Percentiles rank a stretch among this genome's conserved stretches.
Evolutionary conservation across 2,113 vertebrate genomes (phyloP).

Genomic region (Tiliqua scincoides): DNA sequence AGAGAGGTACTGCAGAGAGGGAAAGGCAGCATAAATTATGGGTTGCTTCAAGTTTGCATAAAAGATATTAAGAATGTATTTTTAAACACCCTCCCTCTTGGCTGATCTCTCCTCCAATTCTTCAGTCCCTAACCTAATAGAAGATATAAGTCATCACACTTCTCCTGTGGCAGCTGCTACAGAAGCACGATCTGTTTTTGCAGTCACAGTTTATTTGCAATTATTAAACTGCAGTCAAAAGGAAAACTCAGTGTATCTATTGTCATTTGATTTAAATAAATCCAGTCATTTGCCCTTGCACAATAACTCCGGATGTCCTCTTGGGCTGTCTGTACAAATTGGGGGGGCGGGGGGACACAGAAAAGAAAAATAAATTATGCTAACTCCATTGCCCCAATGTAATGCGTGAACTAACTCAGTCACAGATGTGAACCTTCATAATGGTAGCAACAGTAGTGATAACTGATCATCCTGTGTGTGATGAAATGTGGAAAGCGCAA

Average conservation of each 20-base stretch:
- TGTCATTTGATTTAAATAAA: background rate
- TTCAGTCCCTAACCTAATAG: background rate
- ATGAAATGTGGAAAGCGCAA: background rate
- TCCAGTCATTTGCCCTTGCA: background rate
- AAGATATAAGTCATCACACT: background rate
- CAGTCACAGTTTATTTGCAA: conserved; percentile 7
- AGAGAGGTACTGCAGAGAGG: background rate
- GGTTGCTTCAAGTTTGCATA: background rate
- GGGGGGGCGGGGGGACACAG: background rate
- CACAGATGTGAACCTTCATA: background rate
- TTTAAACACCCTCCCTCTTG: background rate
- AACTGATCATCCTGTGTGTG: background rate
- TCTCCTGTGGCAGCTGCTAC: background rate
- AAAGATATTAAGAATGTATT: background rate
- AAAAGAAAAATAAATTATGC: background rate
- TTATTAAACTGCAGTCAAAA: conserved; percentile 38
- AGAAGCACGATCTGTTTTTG: conserved; percentile 24
- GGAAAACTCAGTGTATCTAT: background rate
- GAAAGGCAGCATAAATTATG: background rate
- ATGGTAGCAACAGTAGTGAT: background rate
- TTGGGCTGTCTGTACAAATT: background rate
- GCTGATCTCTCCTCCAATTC: background rate
- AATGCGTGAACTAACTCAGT: background rate
- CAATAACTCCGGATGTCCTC: background rate
- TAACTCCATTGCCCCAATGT: background rate